Evolutionary conservation across 2,797 vertebrate species (phyloP), one percentile per base, ranked within the genome.

Genomic region (Xiphophorus birchmanni): DNA sequence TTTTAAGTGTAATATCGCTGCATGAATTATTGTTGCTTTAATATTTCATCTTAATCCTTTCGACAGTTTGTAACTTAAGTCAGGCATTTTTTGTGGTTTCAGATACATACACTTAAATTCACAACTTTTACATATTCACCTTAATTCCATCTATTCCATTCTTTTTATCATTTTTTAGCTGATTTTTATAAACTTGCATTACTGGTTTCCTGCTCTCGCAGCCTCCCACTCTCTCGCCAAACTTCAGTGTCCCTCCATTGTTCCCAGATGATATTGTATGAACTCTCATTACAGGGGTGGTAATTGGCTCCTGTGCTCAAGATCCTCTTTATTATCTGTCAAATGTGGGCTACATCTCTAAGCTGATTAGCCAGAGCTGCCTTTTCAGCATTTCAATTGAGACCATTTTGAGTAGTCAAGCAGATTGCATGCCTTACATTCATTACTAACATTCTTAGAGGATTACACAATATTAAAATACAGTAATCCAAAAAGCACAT

Each of bases 321-420:
- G 90, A 93, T 93, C 92, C 91, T 92, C 89, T 93, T 92, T 92
- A 94, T 94, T 91, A 94, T 92, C 90, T 76, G 73, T 90, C 91
- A 86, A 89, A 86, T 89, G 87, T 78, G 88, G 89, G 91, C 91
- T 91, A 90, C 92, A 93, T 93, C 88, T 89, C 86, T 95, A 94
- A 95, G 94, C 91, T 93, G 93, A 95, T 94, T 95, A 95, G 85
- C 89, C 85, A 45, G 83, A 87, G 92, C 92, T 81, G 85, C 87
- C 91, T 92, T 92, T 92, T 93, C 89, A 93, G 90, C 85, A 84
- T 93, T 94, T 94, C 93, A 95, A 95, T 95, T 94, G 93, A 82
- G 84, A 88, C 73, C 85, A 11, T 87, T 88, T 89, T 84, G 83
- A 91, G 92, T 80, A 85, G 89, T 87, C 78, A 73, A 81, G 91